A percentile compares a stretch with the other conserved stretches of the same genome.
Evolutionary conservation across 2,113 vertebrate species (phyloP).

Genomic region (Gadus chalcogrammus): DNA sequence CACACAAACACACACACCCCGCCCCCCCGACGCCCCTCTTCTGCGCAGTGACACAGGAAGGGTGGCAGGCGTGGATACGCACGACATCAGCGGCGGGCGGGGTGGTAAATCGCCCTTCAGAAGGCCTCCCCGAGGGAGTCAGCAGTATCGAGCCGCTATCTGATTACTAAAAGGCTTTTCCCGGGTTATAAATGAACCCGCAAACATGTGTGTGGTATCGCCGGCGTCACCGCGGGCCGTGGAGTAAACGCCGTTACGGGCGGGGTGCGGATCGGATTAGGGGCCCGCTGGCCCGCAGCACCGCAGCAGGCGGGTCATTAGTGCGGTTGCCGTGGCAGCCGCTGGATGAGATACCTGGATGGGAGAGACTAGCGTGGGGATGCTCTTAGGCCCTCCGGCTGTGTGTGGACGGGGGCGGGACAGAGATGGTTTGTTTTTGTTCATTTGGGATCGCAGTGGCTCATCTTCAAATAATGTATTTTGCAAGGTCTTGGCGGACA

Average conservation of each 20-base stretch:
- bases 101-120: constrained; percentile 71
- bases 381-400: no score
- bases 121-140: constrained; percentile 61
- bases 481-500: no score
- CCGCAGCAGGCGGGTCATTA: constrained; percentile 49
- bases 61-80: constrained; percentile 32
- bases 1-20: not conserved
- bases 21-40: not conserved
- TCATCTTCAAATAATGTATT: no score
- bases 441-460: no score
- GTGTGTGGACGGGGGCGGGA: no score
- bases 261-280: constrained; percentile 46
- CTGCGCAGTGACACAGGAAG: no score
- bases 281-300: constrained; percentile 29
- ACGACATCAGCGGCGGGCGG: constrained; percentile 62
- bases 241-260: constrained; percentile 50
- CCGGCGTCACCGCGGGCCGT: constrained; percentile 14
- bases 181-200: constrained; percentile 60
- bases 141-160: constrained; percentile 67
- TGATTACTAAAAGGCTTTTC: constrained; percentile 69
- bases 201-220: constrained; percentile 54
- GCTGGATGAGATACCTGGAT: constrained; percentile 17
- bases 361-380: not conserved
- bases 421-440: no score
- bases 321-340: constrained; percentile 34